Conservation (phyloP, 2,888 invertebrate genomes). For the Drosophila seclusa region DNA sequence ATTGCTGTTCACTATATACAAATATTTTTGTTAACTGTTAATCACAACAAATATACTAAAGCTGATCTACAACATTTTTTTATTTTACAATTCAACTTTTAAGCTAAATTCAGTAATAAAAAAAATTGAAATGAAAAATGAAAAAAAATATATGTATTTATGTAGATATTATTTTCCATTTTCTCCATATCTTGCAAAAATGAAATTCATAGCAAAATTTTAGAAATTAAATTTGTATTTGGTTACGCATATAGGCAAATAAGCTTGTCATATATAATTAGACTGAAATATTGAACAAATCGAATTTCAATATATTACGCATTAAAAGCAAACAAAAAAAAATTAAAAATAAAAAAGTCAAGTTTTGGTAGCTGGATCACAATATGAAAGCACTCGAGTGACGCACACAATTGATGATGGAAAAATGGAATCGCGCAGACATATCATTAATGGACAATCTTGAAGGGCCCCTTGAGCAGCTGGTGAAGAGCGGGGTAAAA, state of each 20-base stretch:
- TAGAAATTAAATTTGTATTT: not conserved
- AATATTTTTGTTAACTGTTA: not conserved
- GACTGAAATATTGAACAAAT: not conserved
- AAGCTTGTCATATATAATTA: not conserved
- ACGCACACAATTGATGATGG: conserved; percentile 25
- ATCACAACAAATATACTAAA: not conserved
- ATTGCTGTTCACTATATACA: conserved; percentile 36
- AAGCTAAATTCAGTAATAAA: not conserved
- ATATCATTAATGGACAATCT: conserved; percentile 42
- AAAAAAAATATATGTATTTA: not conserved
- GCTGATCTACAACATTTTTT: not conserved
- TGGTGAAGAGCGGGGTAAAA: conserved; percentile 19
- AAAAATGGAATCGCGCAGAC: conserved; percentile 34
- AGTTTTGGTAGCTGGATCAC: conserved; percentile 15
- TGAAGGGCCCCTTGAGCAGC: conserved; percentile 26
- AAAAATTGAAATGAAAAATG: not conserved
- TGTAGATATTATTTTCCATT: not conserved
- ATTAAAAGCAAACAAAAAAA: not conserved
- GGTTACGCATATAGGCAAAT: not conserved
- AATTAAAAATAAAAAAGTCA: conserved; percentile 3
- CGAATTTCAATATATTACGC: not conserved
- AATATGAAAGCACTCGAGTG: conserved; percentile 19
- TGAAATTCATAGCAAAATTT: not conserved
- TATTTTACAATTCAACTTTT: not conserved
- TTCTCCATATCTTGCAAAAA: not conserved